phyloP scores from a whole-genome alignment of 2,888 invertebrate species.

The Calameuta filiformis region DNA sequence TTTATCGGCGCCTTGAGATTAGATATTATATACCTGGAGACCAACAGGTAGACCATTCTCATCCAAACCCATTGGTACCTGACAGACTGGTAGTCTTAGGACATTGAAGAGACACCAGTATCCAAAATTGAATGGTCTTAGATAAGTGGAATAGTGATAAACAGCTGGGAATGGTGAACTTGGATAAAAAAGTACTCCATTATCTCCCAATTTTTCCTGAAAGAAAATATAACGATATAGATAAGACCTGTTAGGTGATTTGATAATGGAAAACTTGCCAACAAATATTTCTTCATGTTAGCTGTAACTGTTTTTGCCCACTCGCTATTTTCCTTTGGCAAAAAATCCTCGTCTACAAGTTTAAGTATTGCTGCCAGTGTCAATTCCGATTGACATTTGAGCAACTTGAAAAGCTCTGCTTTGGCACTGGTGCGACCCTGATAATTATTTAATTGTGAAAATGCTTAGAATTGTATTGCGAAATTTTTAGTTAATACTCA shows the following conservation, averaged over 20 bases:
- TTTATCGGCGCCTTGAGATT: background rate
- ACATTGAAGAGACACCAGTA: constrained; percentile 90
- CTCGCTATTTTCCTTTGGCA: constrained; percentile 74
- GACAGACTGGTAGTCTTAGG: constrained; percentile 83
- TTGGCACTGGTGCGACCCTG: constrained; percentile 50
- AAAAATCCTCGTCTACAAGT: constrained; percentile 72
- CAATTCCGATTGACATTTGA: constrained; percentile 73
- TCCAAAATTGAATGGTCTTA: constrained; percentile 85
- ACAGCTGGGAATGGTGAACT: constrained; percentile 83
- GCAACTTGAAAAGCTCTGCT: constrained; percentile 62
- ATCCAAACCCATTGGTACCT: constrained; percentile 84
- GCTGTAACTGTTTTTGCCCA: constrained; percentile 75
- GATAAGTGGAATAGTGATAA: constrained; percentile 82
- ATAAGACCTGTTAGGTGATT: background rate
- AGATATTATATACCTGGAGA: constrained; percentile 70
- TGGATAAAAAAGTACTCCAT: constrained; percentile 87
- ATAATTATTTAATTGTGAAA: constrained; percentile 11
- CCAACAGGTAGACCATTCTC: constrained; percentile 80
- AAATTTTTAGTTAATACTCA: constrained; percentile 28
- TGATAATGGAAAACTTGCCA: constrained; percentile 66
- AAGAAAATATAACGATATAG: constrained; percentile 37
- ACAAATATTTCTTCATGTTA: constrained; percentile 71
- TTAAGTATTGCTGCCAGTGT: constrained; percentile 77
- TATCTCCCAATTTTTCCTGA: constrained; percentile 77
- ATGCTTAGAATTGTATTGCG: too few relatives aligned